Evolutionary conservation across 2,113 vertebrate genomes (phyloP), one percentile per base, ranked within the genome.

Genomic region (Esox niger): DNA sequence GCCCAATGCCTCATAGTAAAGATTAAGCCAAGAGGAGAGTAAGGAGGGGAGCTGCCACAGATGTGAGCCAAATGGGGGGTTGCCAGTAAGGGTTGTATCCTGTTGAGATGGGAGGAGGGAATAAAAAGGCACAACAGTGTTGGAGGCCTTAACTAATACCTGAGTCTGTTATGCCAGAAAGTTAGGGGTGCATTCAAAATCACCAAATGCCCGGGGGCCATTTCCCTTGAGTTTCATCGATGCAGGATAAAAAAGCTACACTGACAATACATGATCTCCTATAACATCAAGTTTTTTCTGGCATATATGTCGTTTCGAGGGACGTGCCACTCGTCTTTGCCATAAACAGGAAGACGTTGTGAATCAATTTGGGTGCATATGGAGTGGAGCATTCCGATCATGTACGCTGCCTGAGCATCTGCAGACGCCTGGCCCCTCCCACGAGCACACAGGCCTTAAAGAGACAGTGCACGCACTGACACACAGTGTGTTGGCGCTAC

Each of bases 161-260:
- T 0, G 21, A 29, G 68, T 57, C 52, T 61, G 68, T 76, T 75
- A 76, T 65, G 71, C 79, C 70, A 79, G 70, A 75, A 38, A 49
- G 71, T 64, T 68, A 52, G 60, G 72, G 68, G 27, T 47, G 55
- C 62, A 64, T 35, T 31, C 35, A 61, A 33, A 38, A 35, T 61
- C 59, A 32, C 8, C 21, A 8, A 60, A 27, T 60, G 59, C 75
- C 73, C 71, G 7, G 17, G 80, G 70, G 77, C 64, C 26, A 70
- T 62, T 77, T 82, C 80, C 79, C n/a, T 78, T 69, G 62, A 68
- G 65, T 63, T 79, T 83, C 77, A 75, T 83, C 71, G 77, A 83
- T 75, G 77, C 71, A n/a, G 58, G 77, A 78, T 82, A 81, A 79
- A 82, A 77, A 76, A 77, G 57, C 63, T 3, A 26, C n/a, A n/a